Evolutionary conservation across 2,113 vertebrate species (phyloP).

Genomic region (Anolis sagrei): DNA sequence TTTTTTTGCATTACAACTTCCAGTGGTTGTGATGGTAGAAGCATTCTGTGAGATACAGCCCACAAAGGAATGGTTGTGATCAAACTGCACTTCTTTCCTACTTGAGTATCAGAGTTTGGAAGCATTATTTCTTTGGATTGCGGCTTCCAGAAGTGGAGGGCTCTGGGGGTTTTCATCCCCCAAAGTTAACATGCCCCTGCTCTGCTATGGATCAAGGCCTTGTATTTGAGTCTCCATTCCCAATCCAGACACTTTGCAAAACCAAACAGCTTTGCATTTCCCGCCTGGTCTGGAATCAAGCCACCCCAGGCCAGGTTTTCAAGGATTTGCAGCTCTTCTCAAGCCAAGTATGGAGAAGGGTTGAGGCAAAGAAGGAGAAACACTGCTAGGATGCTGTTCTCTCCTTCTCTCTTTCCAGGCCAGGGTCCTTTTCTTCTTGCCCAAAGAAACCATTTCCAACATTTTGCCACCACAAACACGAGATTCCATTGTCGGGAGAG

Average conservation of each 20-base stretch:
- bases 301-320: conserved; percentile 29
- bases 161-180: too few relatives aligned
- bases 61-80: neutral
- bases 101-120: neutral
- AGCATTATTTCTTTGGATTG: neutral
- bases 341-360: conserved; percentile 12
- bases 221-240: neutral
- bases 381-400: conserved; percentile 17
- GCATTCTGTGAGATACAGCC: too few relatives aligned
- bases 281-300: neutral
- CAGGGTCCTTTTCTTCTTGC: conserved; percentile 61
- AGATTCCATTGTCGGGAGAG: conserved; percentile 77
- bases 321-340: conserved; percentile 43
- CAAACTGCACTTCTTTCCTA: neutral
- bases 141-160: too few relatives aligned
- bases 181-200: neutral
- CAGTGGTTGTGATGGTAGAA: too few relatives aligned
- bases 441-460: conserved; percentile 80
- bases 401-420: conserved; percentile 60
- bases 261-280: neutral
- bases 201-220: neutral
- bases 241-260: neutral
- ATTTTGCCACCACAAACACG: conserved; percentile 78
- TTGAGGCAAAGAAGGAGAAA: neutral
- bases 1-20: too few relatives aligned